Percentiles rank a stretch among this genome's conserved stretches.
These are phyloP conservation scores for Vultur gryphus DNA, from an alignment of 2,797 vertebrate genomes.

Conservation along the genomic window DNA sequence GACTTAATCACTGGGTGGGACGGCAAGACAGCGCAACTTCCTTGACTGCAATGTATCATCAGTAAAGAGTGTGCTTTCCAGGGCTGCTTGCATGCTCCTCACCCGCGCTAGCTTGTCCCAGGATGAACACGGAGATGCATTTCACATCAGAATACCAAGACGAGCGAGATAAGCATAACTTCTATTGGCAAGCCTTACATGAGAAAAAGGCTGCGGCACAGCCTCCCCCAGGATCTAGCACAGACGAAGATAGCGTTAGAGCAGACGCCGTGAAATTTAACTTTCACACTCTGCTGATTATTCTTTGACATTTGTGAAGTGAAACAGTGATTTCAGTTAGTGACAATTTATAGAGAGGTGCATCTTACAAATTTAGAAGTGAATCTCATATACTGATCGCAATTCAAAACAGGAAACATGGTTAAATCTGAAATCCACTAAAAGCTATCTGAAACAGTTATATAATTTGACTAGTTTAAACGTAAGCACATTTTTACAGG, in stretches of 20 bases:
- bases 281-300: slow-evolving; percentile 47
- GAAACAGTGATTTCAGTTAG: slow-evolving; percentile 58
- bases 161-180: not conserved
- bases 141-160: not conserved
- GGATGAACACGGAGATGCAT: not conserved
- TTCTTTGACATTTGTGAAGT: slow-evolving; percentile 53
- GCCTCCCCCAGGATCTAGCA: slow-evolving; percentile 26
- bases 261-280: slow-evolving; percentile 41
- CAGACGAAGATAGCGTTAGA: not conserved
- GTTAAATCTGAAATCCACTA: slow-evolving; percentile 29
- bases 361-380: slow-evolving; percentile 29
- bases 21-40: not conserved
- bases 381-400: not conserved
- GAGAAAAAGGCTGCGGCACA: not conserved
- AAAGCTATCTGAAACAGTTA: slow-evolving; percentile 22
- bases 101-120: not conserved
- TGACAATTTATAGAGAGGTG: slow-evolving; percentile 42
- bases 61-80: not conserved
- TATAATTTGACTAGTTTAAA: slow-evolving; percentile 19
- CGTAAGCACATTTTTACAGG: not conserved
- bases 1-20: not conserved
- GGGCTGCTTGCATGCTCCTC: not conserved
- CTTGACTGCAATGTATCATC: not conserved
- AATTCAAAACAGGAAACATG: slow-evolving; percentile 44
- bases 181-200: not conserved